Evolutionary conservation across 2,888 invertebrate species (phyloP), one percentile per base, ranked within the genome.

Genomic region (Ennomos quercinarius): DNA sequence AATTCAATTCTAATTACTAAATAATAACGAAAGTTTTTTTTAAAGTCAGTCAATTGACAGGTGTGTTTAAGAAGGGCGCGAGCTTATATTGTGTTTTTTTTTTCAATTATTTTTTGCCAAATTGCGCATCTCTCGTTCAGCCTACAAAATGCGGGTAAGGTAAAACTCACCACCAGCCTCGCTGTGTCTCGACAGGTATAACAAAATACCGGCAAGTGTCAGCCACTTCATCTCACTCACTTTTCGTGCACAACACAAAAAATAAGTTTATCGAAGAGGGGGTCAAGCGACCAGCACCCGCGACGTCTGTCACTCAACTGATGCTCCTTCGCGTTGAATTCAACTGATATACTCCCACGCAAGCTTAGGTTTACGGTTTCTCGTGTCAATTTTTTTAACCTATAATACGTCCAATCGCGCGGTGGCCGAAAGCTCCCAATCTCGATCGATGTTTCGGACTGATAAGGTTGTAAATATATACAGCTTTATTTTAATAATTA

Each of bases 181-280:
- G 66, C 80, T 79, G 63, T 73, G 73, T 66, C 79, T 75, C 71
- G 78, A 76, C 72, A 84, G 73, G 70, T 81, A 85, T 74, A 84
- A 76, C 70, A 89, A 61, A 61, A 86, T 77, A 76, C 82, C 75
- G 65, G 80, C 74, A 68, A 84, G 68, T 71, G 87, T 74, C 66
- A 82, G 71, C 83, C 88, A 91, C 86, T 82, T 84, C 91, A 91
- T 91, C 71, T 78, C 89, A 91, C 89, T 78, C 71, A 78, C 78
- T 74, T 72, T 72, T 77, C 73, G 77, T 74, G 68, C 80, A 82
- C 86, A 80, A 79, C 81, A 84, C 83, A 78, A 77, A 70, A 71
- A 68, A 73, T 62, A 73, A 74, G 68, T 61, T 56, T 56, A 56
- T 48, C 46, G 35, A 43, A 39, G 38, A 48, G 57, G 49, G 55